phyloP scores from a whole-genome alignment of 1,140 invertebrate genomes.

The Bombus breviceps region DNA sequence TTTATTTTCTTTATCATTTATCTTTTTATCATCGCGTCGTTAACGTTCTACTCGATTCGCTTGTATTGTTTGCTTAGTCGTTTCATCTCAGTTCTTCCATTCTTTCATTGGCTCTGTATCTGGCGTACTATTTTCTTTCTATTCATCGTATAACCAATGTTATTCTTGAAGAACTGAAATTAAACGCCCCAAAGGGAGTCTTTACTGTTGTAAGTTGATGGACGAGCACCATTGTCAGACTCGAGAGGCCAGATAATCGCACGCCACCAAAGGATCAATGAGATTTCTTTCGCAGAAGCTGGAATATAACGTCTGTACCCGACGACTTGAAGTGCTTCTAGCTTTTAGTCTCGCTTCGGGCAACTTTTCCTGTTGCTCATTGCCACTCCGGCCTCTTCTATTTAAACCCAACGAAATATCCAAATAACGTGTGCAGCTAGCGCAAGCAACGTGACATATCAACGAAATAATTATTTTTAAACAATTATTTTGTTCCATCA shows the following conservation, averaged over 20 bases:
- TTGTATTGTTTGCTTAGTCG: too few relatives aligned
- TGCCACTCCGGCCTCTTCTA: too few relatives aligned
- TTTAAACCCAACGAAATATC: not conserved
- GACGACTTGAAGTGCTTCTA: not conserved
- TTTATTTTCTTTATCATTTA: too few relatives aligned
- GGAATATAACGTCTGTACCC: not conserved
- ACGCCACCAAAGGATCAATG: not conserved
- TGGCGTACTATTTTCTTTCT: not conserved
- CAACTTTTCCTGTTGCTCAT: not conserved
- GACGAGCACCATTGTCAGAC: not conserved
- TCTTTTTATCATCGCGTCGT: too few relatives aligned
- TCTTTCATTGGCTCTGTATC: too few relatives aligned
- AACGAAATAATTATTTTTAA: too few relatives aligned
- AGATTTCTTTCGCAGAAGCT: not conserved
- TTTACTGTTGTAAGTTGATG: not conserved
- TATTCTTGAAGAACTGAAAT: not conserved
- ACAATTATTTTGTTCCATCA: too few relatives aligned
- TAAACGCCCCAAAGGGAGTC: not conserved
- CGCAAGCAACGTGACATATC: too few relatives aligned
- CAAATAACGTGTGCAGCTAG: not conserved
- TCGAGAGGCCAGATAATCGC: not conserved
- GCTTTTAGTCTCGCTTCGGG: not conserved
- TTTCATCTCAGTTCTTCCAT: too few relatives aligned
- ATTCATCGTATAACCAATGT: not conserved
- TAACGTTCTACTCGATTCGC: too few relatives aligned